Evolutionary conservation across 53 echinoderm and acorn worm genomes (phyloP).

Genomic region (Apostichopus leukothele): DNA sequence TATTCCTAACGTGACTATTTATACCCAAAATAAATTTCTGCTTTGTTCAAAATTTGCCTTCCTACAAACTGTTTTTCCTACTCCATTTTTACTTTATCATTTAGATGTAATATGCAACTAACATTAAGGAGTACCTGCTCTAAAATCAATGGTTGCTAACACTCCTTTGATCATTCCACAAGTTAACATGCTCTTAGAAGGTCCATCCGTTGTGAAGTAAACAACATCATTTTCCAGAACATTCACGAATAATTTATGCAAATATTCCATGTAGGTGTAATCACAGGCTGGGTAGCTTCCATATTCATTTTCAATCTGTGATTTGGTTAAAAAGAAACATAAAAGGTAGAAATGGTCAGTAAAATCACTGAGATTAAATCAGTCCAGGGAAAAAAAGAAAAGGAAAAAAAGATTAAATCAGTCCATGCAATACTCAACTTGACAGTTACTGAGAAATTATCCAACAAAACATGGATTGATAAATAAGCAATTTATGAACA

Average conservation of each 20-base stretch:
- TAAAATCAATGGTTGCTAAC: conserved; percentile 91
- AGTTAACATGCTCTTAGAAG: conserved; percentile 53
- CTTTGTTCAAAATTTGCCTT: too few species aligned
- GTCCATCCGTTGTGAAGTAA: conserved; percentile 85
- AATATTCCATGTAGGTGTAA: conserved; percentile 71
- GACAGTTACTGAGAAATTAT: too few species aligned
- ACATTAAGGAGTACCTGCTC: conserved; percentile 62
- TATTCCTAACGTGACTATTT: too few species aligned
- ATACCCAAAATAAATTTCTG: too few species aligned
- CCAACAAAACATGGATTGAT: too few species aligned
- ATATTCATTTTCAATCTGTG: conserved; percentile 96
- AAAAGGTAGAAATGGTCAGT: too few species aligned
- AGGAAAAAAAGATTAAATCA: too few species aligned
- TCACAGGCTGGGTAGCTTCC: conserved; percentile 94
- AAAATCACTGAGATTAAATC: not conserved
- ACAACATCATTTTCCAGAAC: conserved; percentile 77
- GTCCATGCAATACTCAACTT: too few species aligned
- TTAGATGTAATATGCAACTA: too few species aligned
- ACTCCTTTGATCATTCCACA: conserved; percentile 83
- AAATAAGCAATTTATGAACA: too few species aligned
- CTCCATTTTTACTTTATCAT: too few species aligned
- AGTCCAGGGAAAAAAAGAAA: not conserved
- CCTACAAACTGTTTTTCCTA: too few species aligned
- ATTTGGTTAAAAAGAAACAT: not conserved
- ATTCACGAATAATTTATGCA: conserved; percentile 63